phyloP scores from a whole-genome alignment of 1,140 invertebrate species.

The Andrena cerasifolii region DNA sequence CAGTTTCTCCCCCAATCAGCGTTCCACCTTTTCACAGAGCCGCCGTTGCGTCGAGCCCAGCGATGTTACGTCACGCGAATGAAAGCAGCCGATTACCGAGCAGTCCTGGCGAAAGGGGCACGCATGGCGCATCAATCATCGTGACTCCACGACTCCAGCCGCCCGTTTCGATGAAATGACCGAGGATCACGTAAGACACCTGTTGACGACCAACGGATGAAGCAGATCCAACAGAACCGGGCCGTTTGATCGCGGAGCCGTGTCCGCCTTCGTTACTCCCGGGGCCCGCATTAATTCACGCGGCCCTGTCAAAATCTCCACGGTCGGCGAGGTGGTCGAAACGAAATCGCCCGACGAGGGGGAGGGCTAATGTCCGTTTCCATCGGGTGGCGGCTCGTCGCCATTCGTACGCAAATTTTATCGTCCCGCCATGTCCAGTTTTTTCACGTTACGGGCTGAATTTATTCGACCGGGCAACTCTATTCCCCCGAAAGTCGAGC shows the following conservation, averaged over 20 bases:
- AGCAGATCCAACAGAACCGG: no score
- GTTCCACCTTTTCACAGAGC: neutral
- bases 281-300: neutral
- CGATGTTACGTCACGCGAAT: neutral
- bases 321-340: neutral
- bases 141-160: neutral
- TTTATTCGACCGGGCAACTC: no score
- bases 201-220: constrained; percentile 11
- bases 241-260: no score
- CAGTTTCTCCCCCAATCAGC: neutral
- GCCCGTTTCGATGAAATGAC: neutral
- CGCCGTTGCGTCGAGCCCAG: neutral
- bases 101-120: neutral
- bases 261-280: no score
- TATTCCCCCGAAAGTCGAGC: constrained; percentile 12
- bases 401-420: constrained; percentile 46
- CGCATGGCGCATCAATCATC: constrained; percentile 27
- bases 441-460: constrained; percentile 25
- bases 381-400: constrained; percentile 21
- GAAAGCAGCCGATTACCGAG: neutral
- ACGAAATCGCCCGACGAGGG: constrained; percentile 10
- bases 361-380: constrained; percentile 32
- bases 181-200: constrained; percentile 21
- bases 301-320: no score
- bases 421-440: neutral